A percentile compares a stretch with the other conserved stretches of the same genome.
phyloP scores from a whole-genome alignment of 1,140 invertebrate species.

The Odontomachus brunneus region DNA sequence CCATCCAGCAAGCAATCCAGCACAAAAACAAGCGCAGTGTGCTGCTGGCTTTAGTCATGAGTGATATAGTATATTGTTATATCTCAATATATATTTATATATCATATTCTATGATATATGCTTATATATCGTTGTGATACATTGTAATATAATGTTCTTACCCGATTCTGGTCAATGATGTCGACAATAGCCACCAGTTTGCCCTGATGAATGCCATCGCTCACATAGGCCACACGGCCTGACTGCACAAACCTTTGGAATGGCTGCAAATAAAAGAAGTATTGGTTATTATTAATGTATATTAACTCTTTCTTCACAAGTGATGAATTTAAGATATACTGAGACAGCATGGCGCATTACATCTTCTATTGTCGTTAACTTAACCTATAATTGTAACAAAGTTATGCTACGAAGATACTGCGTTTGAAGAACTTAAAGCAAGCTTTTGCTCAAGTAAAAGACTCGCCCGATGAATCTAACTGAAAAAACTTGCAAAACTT shows the following conservation, averaged over 20 bases:
- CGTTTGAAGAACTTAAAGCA: too few relatives aligned
- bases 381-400: too few relatives aligned
- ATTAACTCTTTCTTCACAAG: conserved; percentile 7
- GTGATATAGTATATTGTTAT: not conserved
- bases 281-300: conserved; percentile 10
- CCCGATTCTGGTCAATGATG: conserved; percentile 98
- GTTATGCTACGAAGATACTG: too few relatives aligned
- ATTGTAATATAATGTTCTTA: conserved; percentile 84
- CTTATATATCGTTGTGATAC: too few relatives aligned
- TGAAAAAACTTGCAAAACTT: too few relatives aligned
- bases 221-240: conserved; percentile 97
- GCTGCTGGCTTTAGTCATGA: too few relatives aligned
- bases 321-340: not conserved
- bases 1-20: too few relatives aligned
- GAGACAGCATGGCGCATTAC: not conserved
- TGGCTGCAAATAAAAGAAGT: conserved; percentile 86
- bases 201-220: conserved; percentile 94
- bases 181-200: conserved; percentile 97
- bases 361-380: not conserved
- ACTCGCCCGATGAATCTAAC: too few relatives aligned
- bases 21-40: too few relatives aligned
- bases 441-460: too few relatives aligned
- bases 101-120: too few relatives aligned
- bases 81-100: not conserved
- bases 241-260: conserved; percentile 98